Base-by-base conservation (phyloP, 1,140 invertebrate species). In the Parasteatoda tepidariorum region DNA sequence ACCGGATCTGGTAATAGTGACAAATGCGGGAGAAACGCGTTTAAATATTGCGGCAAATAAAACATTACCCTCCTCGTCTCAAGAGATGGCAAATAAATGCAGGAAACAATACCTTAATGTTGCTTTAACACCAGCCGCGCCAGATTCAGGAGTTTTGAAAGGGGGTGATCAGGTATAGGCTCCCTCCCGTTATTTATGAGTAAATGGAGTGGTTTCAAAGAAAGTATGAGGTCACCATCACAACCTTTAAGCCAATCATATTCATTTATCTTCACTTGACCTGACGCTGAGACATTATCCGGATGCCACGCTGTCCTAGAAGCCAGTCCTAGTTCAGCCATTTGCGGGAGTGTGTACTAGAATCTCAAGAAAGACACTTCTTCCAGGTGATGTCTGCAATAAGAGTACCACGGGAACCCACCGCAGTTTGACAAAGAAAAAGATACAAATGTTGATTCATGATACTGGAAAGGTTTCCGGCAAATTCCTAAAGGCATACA, bases 221-320 rank as follows among this genome's bases (percentile, higher is more conserved):
- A 70, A 81, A 71, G 55, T 70, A 81, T 81, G 48, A 70, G 78
- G 78, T 81, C 67, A 61, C 66, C 64, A 41, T 70, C 78, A 71
- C 66, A 34, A 41, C 78, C 78, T 81, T 61, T 59, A 68, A 70
- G 48, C 78, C 78, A 81, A 81, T 81, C 66, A 70, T 81, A 81
- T 81, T 81, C 78, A 81, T 81, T 81, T 81, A 81, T 81, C 78
- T 81, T 81, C 78, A 81, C 78, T 81, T 81, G 78, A 81, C 78
- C 78, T 81, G 78, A 66, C 78, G 48, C 33, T 70, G 78, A 81
- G 55, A 62, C 78, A 81, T 81, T 81, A 81, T 48, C 38, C 57
- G 1, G 57, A 26, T 31, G 38, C n/a, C 1, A 48, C 62, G 41
- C 33, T 28, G 26, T 61, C 22, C 64, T 70, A 38, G 54, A 70